Conservation (phyloP, 37 sponge, comb jelly and placozoan species). For the Amphimedon queenslandica region DNA sequence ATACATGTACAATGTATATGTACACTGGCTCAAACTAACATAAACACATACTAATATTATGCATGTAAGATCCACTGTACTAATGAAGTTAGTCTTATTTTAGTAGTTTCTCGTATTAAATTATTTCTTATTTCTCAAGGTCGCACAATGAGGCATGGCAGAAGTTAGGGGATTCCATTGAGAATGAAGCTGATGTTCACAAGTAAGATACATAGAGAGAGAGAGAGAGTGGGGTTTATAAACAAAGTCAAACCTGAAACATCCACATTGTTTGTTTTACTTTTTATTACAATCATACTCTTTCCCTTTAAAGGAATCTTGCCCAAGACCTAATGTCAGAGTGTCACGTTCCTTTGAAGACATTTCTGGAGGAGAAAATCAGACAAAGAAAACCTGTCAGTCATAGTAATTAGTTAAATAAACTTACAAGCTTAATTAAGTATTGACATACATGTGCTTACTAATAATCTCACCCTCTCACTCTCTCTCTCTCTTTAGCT, state of each 20-base stretch:
- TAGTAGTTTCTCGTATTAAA: not conserved
- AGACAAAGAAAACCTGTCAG: slow-evolving; percentile 72
- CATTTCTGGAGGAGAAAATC: slow-evolving; percentile 62
- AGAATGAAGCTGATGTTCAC: slow-evolving; percentile 47
- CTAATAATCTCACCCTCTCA: not conserved
- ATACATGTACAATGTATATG: slow-evolving; percentile 5
- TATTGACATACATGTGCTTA: too few species aligned
- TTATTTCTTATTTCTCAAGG: slow-evolving; percentile 7
- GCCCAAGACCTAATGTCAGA: slow-evolving; percentile 24
- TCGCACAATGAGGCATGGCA: slow-evolving; percentile 39
- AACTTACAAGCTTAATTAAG: too few species aligned
- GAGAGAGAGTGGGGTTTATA: not conserved
- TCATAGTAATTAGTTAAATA: not conserved
- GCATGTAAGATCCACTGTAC: too few species aligned
- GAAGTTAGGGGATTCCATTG: slow-evolving; percentile 34
- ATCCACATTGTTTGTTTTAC: not conserved
- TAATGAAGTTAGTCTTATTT: too few species aligned
- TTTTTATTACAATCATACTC: not conserved
- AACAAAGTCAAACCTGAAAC: too few species aligned
- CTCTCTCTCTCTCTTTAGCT: slow-evolving; percentile 17
- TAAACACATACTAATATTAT: too few species aligned
- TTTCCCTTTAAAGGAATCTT: slow-evolving; percentile 21
- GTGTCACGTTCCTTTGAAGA: slow-evolving; percentile 41
- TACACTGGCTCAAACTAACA: not conserved
- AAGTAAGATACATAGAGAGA: slow-evolving; percentile 13